These are phyloP conservation scores for Rallus limicola DNA, from an alignment of 2,113 vertebrate genomes.

Conservation along the genomic window DNA sequence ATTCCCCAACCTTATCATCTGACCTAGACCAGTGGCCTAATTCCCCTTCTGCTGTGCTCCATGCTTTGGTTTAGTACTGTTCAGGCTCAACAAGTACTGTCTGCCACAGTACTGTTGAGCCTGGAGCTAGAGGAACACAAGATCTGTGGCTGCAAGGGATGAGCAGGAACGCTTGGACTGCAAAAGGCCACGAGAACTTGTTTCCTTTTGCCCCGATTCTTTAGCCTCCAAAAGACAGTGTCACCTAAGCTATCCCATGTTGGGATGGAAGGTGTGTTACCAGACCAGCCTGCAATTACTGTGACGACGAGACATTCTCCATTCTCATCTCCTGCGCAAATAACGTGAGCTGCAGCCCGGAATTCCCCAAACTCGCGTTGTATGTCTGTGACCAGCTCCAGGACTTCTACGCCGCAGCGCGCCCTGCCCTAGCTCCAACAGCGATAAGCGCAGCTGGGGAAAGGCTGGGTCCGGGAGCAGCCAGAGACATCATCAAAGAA, in stretches of 20 bases:
- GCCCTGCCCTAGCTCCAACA: background rate
- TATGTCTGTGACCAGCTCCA: rapidly evolving
- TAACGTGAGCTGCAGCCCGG: rapidly evolving
- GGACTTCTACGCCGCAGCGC: background rate
- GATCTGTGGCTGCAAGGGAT: background rate
- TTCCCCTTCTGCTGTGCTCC: background rate
- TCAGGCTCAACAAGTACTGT: background rate
- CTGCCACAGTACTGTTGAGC: background rate
- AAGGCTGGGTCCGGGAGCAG: background rate
- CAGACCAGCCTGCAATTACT: background rate
- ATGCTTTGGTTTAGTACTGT: too few relatives aligned
- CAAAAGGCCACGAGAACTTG: background rate
- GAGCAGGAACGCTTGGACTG: background rate
- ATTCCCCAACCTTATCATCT: background rate
- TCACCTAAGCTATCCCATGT: rapidly evolving
- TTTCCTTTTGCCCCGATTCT: background rate
- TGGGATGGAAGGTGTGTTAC: background rate
- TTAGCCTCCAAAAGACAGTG: background rate
- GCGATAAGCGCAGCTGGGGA: background rate
- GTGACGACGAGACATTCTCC: background rate
- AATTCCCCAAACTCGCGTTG: background rate
- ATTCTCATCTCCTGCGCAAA: slow-evolving; percentile 43
- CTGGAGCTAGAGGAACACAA: background rate
- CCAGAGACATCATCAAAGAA: background rate
- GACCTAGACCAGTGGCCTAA: background rate